phyloP scores from a whole-genome alignment of 37 sponge, comb jelly and placozoan species.

The Axinella damicornis region DNA sequence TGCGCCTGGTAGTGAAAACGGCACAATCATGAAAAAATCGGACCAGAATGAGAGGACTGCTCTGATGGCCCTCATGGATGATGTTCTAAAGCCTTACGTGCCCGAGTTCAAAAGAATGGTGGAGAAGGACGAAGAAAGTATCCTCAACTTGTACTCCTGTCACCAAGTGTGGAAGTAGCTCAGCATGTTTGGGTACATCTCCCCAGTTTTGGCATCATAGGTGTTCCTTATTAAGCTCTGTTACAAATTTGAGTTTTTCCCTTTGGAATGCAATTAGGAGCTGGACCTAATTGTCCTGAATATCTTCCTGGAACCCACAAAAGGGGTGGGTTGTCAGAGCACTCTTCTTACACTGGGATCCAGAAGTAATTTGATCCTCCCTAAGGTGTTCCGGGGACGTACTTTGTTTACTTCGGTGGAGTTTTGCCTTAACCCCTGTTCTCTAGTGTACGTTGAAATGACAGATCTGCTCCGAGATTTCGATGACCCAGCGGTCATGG shows the following conservation, averaged over 20 bases:
- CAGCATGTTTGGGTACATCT: too few species aligned
- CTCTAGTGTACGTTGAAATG: conserved; percentile 91
- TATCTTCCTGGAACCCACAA: too few species aligned
- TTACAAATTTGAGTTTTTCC: too few species aligned
- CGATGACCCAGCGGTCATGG: conserved; percentile 98
- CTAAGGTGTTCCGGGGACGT: neutral
- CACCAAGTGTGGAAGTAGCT: neutral
- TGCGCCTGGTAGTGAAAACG: conserved; percentile 81
- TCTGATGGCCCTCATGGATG: conserved; percentile 70
- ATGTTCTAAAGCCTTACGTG: conserved; percentile 74
- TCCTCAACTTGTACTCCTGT: conserved; percentile 26
- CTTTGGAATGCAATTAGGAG: too few species aligned
- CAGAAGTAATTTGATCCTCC: too few species aligned
- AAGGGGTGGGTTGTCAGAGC: too few species aligned
- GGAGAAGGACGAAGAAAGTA: conserved; percentile 83
- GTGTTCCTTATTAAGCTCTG: too few species aligned
- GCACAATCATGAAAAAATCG: conserved; percentile 94
- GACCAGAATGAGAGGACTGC: conserved; percentile 71
- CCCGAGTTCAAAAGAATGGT: conserved; percentile 86
- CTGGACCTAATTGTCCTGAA: too few species aligned
- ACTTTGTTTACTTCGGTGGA: neutral
- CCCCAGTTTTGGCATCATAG: too few species aligned
- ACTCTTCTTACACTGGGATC: too few species aligned
- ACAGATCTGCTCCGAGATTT: conserved; percentile 95
- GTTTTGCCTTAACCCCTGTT: neutral